Evolutionary conservation across 2,797 vertebrate genomes (phyloP), one percentile per base, ranked within the genome.

Genomic region (Smutsia gigantea): DNA sequence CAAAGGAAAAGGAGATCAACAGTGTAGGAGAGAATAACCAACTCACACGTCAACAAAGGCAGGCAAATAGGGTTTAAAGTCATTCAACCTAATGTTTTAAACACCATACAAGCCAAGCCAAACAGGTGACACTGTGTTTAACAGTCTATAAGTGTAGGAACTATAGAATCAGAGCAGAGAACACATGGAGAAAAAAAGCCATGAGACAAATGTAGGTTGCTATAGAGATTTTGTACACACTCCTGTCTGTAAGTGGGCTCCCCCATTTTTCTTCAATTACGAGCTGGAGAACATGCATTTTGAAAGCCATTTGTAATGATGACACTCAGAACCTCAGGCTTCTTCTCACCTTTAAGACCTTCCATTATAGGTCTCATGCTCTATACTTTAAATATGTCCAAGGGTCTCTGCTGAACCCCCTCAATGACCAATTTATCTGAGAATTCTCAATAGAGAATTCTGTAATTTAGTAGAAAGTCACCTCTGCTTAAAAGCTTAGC

Each of bases 391-490:
- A 94, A 42, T 49, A 75, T 61, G 18, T 77, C 46, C 88, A 5
- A 2, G 0, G 21, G 19, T 96, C 49, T 31, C 61, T 68, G 1
- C 39, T 25, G 10, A 92, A 21, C 4, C 3, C 18, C 31, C 13
- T 82, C 31, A 18, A 12, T 29, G 59, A 94, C 13, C 49, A 92
- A 66, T 79, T 83, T 51, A 87, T 55, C 34, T 92, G 31, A 89
- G 46, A 34, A 94, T 46, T 46, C 46, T 46, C 46, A 87, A 89
- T 9, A 81, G 18, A 95, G 93, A 78, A 90, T 64, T 93, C 9
- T 90, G 1, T 39, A 77, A 83, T 72, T 91, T 84, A 64, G 9
- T 66, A 85, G 31, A 53, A 86, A 63, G 5, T 64, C 29, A 6
- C 9, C 1, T 85, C n/a, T 15, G 46, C n/a, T 63, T 86, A 34